These are phyloP conservation scores for Temnothorax rugatulus DNA, from an alignment of 2,888 invertebrate genomes.

Conservation along the genomic window DNA sequence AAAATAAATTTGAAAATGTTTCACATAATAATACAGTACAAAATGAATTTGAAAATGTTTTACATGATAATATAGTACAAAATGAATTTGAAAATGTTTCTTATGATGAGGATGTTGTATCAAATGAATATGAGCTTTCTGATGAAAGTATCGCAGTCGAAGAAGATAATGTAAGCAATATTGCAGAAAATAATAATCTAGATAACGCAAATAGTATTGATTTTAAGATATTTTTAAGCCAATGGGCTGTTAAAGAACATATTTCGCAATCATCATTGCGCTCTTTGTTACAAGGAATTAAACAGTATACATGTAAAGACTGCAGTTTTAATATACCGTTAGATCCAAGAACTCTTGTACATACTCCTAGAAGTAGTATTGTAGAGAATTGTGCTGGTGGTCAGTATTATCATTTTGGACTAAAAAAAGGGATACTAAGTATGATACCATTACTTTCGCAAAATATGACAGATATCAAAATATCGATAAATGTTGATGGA, in stretches of 20 bases:
- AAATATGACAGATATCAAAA: constrained; percentile 5
- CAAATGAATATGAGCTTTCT: too few species aligned
- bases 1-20: background rate
- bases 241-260: background rate
- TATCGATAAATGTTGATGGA: constrained; percentile 25
- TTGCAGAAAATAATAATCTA: too few species aligned
- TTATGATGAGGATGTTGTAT: too few species aligned
- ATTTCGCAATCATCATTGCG: constrained; percentile 6
- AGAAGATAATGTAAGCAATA: too few species aligned
- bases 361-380: constrained; percentile 9
- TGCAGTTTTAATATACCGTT: background rate
- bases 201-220: background rate
- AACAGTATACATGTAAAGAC: background rate
- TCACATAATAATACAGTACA: background rate
- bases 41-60: too few species aligned
- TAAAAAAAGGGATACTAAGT: background rate
- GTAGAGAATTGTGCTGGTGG: background rate
- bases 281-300: background rate
- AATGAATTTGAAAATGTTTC: too few species aligned
- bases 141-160: too few species aligned
- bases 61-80: too few species aligned
- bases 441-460: background rate
- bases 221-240: constrained; percentile 18
- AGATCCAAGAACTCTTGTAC: constrained; percentile 10
- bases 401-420: constrained; percentile 32